Evolutionary conservation across 2,113 vertebrate genomes (phyloP).

Genomic region (Cyprinus carpio): DNA sequence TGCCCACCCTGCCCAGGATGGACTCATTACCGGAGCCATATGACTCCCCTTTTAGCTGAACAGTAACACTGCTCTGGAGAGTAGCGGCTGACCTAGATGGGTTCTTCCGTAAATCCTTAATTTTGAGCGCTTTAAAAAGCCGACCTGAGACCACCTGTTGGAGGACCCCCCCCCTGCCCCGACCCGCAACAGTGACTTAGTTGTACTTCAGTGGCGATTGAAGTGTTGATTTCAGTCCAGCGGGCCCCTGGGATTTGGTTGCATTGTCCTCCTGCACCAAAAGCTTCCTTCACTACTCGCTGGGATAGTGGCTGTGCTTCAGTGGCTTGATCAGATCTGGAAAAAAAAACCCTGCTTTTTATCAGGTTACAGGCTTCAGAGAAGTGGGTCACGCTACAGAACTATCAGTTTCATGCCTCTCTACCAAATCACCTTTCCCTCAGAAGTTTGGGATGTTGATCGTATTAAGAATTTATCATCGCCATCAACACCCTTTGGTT

Average conservation of each 20-base stretch:
- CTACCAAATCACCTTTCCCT: conserved; percentile 43
- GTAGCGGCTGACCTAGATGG: conserved; percentile 40
- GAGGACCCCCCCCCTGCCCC: conserved; percentile 35
- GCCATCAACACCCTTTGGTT: neutral
- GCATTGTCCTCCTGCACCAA: conserved; percentile 63
- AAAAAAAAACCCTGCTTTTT: conserved; percentile 57
- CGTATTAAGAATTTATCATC: neutral
- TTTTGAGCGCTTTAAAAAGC: conserved; percentile 47
- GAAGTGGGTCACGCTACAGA: conserved; percentile 57
- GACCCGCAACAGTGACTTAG: conserved; percentile 46
- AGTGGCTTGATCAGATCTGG: conserved; percentile 50
- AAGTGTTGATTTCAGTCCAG: conserved; percentile 65
- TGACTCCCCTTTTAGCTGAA: conserved; percentile 45
- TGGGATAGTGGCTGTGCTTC: conserved; percentile 54
- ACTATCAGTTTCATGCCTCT: conserved; percentile 48
- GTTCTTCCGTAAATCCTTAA: conserved; percentile 33
- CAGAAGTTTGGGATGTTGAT: neutral
- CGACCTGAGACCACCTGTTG: conserved; percentile 46
- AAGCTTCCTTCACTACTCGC: conserved; percentile 58
- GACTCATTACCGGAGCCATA: conserved; percentile 43
- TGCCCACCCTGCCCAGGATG: conserved; percentile 28
- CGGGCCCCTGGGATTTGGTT: conserved; percentile 51
- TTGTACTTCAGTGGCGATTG: conserved; percentile 34
- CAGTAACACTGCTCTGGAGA: conserved; percentile 32
- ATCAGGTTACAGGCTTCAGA: conserved; percentile 66